Evolutionary conservation across 1,140 invertebrate genomes (phyloP), one percentile per base, ranked within the genome.

Genomic region (Vollenhovia emeryi): DNA sequence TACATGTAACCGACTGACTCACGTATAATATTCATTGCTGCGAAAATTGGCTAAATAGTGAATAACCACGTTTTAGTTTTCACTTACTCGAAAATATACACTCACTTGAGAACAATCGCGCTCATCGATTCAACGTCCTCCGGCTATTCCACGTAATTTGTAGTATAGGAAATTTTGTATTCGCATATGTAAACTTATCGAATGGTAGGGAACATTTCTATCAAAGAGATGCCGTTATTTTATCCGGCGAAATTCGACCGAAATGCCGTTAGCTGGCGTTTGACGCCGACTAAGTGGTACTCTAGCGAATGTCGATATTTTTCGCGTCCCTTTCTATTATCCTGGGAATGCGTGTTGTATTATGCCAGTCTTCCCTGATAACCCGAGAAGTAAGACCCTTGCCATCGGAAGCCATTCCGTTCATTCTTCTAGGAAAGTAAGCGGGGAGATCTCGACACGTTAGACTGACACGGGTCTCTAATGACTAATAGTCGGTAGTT

Each of bases 321-420:
- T 18, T 52, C 33, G 9, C 76, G 15, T 68, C 15, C 33, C 62
- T 68, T 68, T 52, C 48, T 68, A 79, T 66, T 79, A 79, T 40
- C 45, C 9, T 52, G n/a, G 33, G 45, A 68, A 79, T 79, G 33
- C 33, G 21, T 36, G n/a, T 78, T 64, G 21, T 66, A 48, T 66
- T 36, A 36, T 66, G 30, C 43, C 30, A 40, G 15, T 18, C 21
- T 43, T 68, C 13, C 18, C 62, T 27, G 21, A 64, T 78, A 18
- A 79, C 15, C 43, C 48, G 45, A 52, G 33, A 68, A 21, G 8
- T 66, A 79, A n/a, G n/a, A 55, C 45, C 33, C 60, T 36, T 27
- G 13, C 33, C 24, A 27, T 55, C 55, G n/a, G 15, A 48, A 55
- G 15, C 45, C 21, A 18, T 68, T 79, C 33, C 9, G 8, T 52